Evolutionary conservation across 2,888 invertebrate genomes (phyloP).

Genomic region (Germaria angustata): DNA sequence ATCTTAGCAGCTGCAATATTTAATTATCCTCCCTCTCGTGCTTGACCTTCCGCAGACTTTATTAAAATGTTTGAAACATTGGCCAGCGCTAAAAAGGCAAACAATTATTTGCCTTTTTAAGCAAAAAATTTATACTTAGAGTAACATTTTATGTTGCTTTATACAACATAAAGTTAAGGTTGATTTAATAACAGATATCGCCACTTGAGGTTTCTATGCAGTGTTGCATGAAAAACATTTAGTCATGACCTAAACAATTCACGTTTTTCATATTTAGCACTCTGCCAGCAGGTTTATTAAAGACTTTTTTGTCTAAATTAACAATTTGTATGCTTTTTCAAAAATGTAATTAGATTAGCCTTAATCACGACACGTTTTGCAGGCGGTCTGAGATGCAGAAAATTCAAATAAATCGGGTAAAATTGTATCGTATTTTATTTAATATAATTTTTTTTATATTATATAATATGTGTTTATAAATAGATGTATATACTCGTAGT

Average conservation of each 20-base stretch:
- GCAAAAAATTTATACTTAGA: slow-evolving; percentile 17
- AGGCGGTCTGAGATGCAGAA: too few species aligned
- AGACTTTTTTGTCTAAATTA: not conserved
- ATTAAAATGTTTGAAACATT: not conserved
- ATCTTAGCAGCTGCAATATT: too few species aligned
- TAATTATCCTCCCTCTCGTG: slow-evolving; percentile 1
- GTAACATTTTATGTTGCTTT: not conserved
- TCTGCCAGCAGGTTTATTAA: too few species aligned
- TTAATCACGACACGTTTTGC: too few species aligned
- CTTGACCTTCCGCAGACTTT: not conserved
- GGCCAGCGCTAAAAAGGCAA: not conserved
- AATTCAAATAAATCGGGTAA: too few species aligned
- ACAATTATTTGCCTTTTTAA: not conserved
- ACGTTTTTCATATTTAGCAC: slow-evolving; percentile 29
- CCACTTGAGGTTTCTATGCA: not conserved
- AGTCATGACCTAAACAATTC: slow-evolving; percentile 16
- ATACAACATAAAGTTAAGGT: slow-evolving; percentile 18
- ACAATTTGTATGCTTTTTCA: not conserved
- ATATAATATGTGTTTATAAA: too few species aligned
- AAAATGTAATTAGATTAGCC: not conserved
- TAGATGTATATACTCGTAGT: too few species aligned
- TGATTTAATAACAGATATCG: not conserved
- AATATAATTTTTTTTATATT: too few species aligned
- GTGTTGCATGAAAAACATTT: not conserved
- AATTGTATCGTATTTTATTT: too few species aligned